phyloP scores from a whole-genome alignment of 2,797 vertebrate species.

The Nothura maculosa region DNA sequence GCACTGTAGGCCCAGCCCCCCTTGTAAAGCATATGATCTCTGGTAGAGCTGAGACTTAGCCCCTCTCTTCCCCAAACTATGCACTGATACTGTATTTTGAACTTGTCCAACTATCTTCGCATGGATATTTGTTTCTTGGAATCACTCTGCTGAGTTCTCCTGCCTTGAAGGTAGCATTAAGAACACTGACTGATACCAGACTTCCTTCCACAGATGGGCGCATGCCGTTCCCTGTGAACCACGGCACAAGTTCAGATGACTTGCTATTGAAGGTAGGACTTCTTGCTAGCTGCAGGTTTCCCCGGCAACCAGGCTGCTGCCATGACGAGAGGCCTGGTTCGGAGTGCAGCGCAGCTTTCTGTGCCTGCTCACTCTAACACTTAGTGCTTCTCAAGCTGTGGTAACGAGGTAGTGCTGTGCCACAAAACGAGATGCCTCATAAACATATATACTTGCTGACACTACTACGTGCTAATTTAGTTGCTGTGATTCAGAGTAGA shows the following conservation, averaged over 20 bases:
- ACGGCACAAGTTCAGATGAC: conserved; percentile 88
- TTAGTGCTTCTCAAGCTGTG: fast-evolving
- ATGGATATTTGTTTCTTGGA: background rate
- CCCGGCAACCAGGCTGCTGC: background rate
- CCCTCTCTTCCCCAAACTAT: background rate
- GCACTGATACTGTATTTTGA: background rate
- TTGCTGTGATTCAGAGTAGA: background rate
- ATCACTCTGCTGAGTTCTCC: background rate
- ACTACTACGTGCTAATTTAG: background rate
- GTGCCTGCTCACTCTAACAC: background rate
- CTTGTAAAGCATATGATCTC: background rate
- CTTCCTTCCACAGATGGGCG: conserved; percentile 88
- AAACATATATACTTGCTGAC: background rate
- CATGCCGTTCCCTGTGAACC: conserved; percentile 90
- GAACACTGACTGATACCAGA: background rate
- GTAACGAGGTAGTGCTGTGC: background rate
- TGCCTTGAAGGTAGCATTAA: background rate
- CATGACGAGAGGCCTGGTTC: background rate
- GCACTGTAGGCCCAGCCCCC: background rate
- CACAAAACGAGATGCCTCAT: background rate
- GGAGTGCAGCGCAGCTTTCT: background rate
- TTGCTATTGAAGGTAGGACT: conserved; percentile 88
- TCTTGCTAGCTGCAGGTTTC: background rate
- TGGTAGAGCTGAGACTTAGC: background rate
- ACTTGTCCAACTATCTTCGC: background rate